Evolutionary conservation across 1,140 invertebrate genomes (phyloP).

Genomic region (Drosophila orosa): DNA sequence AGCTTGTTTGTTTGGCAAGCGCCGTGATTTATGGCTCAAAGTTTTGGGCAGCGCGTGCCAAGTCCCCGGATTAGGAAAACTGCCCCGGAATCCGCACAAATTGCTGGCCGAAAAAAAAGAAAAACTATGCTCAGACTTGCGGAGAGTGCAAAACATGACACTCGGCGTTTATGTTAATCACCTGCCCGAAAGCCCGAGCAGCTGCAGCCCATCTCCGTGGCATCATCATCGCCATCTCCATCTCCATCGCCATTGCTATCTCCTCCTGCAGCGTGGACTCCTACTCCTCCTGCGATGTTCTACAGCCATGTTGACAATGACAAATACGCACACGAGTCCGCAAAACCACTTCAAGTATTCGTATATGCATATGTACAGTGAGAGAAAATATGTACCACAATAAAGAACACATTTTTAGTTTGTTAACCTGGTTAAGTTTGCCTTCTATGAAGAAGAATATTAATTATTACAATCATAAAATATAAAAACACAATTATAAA

Average conservation of each 20-base stretch:
- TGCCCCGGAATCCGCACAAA: slow-evolving; percentile 55
- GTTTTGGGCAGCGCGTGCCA: slow-evolving; percentile 73
- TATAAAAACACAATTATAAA: neutral
- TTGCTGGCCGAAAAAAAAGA: slow-evolving; percentile 46
- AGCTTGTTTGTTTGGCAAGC: slow-evolving; percentile 67
- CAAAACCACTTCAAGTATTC: slow-evolving; percentile 21
- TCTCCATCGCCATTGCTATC: slow-evolving; percentile 5
- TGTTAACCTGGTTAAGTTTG: too few relatives aligned
- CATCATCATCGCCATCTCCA: slow-evolving; percentile 10
- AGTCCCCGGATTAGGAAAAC: slow-evolving; percentile 53
- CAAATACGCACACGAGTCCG: slow-evolving; percentile 77
- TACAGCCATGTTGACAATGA: slow-evolving; percentile 84
- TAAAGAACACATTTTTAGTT: too few relatives aligned
- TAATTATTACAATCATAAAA: neutral
- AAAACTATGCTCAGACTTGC: slow-evolving; percentile 42
- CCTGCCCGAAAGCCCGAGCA: slow-evolving; percentile 80
- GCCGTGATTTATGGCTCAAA: slow-evolving; percentile 76
- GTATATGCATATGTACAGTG: slow-evolving; percentile 10
- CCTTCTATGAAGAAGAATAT: too few relatives aligned
- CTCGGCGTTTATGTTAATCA: slow-evolving; percentile 84
- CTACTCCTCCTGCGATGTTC: slow-evolving; percentile 52
- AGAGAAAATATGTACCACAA: too few relatives aligned
- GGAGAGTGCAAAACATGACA: slow-evolving; percentile 80
- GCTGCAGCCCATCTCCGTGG: slow-evolving; percentile 55
- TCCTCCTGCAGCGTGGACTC: slow-evolving; percentile 2